Percentiles rank a stretch among this genome's conserved stretches.
phyloP scores from a whole-genome alignment of 1,140 invertebrate species.

The Metopolophium dirhodum region DNA sequence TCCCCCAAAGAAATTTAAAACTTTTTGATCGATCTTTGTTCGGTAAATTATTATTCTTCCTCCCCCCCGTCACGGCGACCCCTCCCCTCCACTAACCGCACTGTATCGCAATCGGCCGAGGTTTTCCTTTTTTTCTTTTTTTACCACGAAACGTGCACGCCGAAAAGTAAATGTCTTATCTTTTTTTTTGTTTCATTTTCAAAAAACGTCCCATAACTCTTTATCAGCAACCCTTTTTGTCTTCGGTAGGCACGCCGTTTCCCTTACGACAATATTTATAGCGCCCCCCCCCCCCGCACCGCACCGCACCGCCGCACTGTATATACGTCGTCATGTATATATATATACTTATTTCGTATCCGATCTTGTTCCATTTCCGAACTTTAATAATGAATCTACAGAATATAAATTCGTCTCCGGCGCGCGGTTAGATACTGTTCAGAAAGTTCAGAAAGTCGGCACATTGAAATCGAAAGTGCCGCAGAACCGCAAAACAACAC shows the following conservation, averaged over 20 bases:
- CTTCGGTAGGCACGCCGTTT: slow-evolving; percentile 26
- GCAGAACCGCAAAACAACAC: background rate
- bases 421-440: background rate
- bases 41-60: slow-evolving; percentile 40
- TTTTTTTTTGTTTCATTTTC: slow-evolving; percentile 32
- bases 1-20: slow-evolving; percentile 51
- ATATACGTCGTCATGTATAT: too few species aligned
- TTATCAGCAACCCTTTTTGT: slow-evolving; percentile 56
- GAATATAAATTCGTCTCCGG: slow-evolving; percentile 34
- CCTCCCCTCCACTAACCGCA: background rate
- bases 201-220: slow-evolving; percentile 49
- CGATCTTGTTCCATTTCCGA: slow-evolving; percentile 35
- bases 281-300: background rate
- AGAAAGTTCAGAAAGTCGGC: slow-evolving; percentile 28
- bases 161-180: slow-evolving; percentile 53
- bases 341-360: background rate
- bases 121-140: background rate
- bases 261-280: slow-evolving; percentile 38
- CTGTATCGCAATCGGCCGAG: too few species aligned
- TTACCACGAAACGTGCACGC: background rate
- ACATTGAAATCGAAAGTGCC: background rate
- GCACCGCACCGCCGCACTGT: background rate
- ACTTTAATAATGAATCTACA: slow-evolving; percentile 50
- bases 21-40: slow-evolving; percentile 55
- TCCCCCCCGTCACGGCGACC: background rate